Percentiles rank a stretch among this genome's conserved stretches.
These are phyloP conservation scores for Standfussiana lucernea DNA, from an alignment of 2,888 invertebrate species.

Conservation along the genomic window DNA sequence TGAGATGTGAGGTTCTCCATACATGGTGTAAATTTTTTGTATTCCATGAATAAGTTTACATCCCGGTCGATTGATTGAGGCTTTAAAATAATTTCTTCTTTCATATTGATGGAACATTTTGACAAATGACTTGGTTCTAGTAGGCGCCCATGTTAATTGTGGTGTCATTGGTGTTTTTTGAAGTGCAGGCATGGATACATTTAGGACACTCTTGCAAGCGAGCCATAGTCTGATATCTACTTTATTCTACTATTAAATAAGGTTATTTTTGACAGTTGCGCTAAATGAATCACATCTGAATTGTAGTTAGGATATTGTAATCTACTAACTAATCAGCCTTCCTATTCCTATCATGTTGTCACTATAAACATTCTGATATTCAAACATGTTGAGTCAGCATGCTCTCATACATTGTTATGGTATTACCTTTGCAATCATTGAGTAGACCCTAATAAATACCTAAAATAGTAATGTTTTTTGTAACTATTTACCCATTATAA, in stretches of 20 bases:
- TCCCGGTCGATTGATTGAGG: constrained; percentile 16
- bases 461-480: background rate
- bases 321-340: no score
- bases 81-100: background rate
- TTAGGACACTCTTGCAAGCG: background rate
- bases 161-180: background rate
- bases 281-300: background rate
- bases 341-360: constrained; percentile 4
- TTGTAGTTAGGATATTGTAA: background rate
- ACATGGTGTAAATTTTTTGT: constrained; percentile 47
- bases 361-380: background rate
- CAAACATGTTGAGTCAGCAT: constrained; percentile 18
- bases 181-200: background rate
- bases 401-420: background rate
- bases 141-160: background rate
- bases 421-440: background rate
- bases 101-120: background rate
- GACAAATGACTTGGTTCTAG: background rate
- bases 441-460: background rate
- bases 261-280: background rate
- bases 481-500: background rate
- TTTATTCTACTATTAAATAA: no score
- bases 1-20: constrained; percentile 55
- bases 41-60: constrained; percentile 33
- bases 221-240: background rate